Evolutionary conservation across 2,797 vertebrate genomes (phyloP), one percentile per base, ranked within the genome.

Genomic region (Botia kubotai): DNA sequence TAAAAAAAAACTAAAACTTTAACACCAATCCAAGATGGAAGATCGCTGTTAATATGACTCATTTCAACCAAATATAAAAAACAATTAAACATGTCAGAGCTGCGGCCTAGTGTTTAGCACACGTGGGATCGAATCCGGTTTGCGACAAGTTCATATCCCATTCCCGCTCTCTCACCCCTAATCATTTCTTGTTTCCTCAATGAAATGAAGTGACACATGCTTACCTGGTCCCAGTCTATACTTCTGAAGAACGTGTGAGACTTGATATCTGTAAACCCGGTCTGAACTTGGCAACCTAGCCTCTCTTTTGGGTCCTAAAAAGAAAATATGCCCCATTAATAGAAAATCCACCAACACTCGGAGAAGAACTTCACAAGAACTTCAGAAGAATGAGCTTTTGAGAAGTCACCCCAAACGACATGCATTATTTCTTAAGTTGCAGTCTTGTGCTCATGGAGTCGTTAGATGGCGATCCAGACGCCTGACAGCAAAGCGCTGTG

Each of bases 201-300:
- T 36, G 17, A 36, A 36, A 33, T 43, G 23, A 58, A 58, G 19
- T 17, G 33, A 66, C 60, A 63, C 6, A 33, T 65, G 62, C 29
- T 65, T 94, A 99, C 98, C 97, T 98, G 95, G 74, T 99, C 97
- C 98, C 98, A 99, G 93, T 98, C 97, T 88, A 99, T 98, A 92
- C 93, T 98, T 91, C 98, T 97, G 93, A 99, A 99, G 93, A 99
- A 99, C 0, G 98, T 98, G 60, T 99, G 98, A 72, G 97, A 94
- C 93, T 97, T 98, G 92, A 99, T 97, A 87, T 99, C 97, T 3
- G 95, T 94, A 91, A 97, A 98, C 83, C 98, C 98, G 0, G 95
- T 96, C 91, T 98, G 95, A 0, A 94, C 95, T 89, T 98, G 97
- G 89, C 97, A 99, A 29, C 98, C 97, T 76, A 99, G 95, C 88